Evolutionary conservation across 2,113 vertebrate genomes (phyloP).

Genomic region (Typhlomys cinereus): DNA sequence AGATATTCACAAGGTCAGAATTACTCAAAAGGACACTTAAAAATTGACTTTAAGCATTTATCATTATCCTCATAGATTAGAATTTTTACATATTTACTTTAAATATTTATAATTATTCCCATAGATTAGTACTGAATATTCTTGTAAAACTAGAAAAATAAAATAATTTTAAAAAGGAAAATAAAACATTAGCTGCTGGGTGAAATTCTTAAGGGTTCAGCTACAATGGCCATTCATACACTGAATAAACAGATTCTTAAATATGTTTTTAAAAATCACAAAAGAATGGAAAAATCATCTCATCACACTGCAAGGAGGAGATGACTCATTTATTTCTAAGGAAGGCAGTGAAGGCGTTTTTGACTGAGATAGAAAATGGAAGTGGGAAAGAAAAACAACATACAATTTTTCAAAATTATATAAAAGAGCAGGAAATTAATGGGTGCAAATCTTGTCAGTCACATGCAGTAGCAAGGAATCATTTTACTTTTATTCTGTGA

Average conservation of each 20-base stretch:
- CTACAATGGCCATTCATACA: neutral
- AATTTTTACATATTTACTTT: no score
- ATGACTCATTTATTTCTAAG: conserved; percentile 37
- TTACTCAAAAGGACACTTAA: no score
- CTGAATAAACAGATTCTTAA: neutral
- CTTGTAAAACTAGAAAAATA: neutral
- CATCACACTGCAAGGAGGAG: neutral
- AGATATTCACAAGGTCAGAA: no score
- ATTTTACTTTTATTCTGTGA: conserved; percentile 46
- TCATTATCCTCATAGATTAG: no score
- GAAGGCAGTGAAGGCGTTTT: neutral
- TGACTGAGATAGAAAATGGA: neutral
- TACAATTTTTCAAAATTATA: conserved; percentile 47
- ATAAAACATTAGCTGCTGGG: neutral
- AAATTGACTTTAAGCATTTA: no score
- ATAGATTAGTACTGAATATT: no score
- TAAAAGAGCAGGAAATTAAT: conserved; percentile 51
- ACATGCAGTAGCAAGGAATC: neutral
- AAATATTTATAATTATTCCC: no score
- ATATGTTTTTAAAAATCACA: neutral
- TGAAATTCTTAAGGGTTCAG: neutral
- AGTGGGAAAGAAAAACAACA: conserved; percentile 30
- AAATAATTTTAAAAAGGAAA: neutral
- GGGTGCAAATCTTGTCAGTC: conserved; percentile 51
- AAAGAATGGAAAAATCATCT: neutral